A percentile compares a stretch with the other conserved stretches of the same genome.
Conservation (phyloP, 2,888 invertebrate genomes). For the Drosophila multiciliata region DNA sequence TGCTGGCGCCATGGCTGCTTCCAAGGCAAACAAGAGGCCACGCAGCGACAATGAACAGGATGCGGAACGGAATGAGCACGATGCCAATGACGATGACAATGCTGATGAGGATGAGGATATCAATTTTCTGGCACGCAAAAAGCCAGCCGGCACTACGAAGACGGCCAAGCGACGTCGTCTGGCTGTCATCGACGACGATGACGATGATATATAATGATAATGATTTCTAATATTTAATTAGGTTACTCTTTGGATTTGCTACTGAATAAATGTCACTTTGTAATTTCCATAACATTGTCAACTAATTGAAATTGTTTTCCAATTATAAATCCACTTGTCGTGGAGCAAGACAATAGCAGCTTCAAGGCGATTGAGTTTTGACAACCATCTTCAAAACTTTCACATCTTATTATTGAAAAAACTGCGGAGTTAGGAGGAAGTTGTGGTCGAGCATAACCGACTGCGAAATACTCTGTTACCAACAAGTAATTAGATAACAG, state of each 20-base stretch:
- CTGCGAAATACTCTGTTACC: background rate
- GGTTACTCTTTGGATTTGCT: slow-evolving; percentile 26
- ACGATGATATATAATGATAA: slow-evolving; percentile 70
- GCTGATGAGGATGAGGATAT: slow-evolving; percentile 74
- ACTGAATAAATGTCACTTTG: slow-evolving; percentile 55
- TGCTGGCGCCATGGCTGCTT: slow-evolving; percentile 57
- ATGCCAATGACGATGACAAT: slow-evolving; percentile 28
- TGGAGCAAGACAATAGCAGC: background rate
- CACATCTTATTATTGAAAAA: background rate
- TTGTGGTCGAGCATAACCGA: background rate
- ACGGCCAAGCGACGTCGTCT: slow-evolving; percentile 83
- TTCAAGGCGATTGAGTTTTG: background rate
- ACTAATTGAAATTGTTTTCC: slow-evolving; percentile 35
- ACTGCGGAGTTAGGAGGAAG: background rate
- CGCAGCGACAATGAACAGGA: slow-evolving; percentile 68
- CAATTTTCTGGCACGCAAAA: slow-evolving; percentile 80
- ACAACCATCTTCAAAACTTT: background rate
- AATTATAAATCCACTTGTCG: background rate
- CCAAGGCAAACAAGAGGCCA: slow-evolving; percentile 77
- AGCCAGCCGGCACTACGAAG: slow-evolving; percentile 67
- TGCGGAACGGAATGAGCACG: slow-evolving; percentile 39
- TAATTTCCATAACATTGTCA: slow-evolving; percentile 37
- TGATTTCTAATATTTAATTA: slow-evolving; percentile 63
- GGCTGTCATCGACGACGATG: slow-evolving; percentile 83
- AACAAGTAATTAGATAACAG: background rate